phyloP scores from a whole-genome alignment of 2,888 invertebrate species.

The Steinernema carpocapsae region DNA sequence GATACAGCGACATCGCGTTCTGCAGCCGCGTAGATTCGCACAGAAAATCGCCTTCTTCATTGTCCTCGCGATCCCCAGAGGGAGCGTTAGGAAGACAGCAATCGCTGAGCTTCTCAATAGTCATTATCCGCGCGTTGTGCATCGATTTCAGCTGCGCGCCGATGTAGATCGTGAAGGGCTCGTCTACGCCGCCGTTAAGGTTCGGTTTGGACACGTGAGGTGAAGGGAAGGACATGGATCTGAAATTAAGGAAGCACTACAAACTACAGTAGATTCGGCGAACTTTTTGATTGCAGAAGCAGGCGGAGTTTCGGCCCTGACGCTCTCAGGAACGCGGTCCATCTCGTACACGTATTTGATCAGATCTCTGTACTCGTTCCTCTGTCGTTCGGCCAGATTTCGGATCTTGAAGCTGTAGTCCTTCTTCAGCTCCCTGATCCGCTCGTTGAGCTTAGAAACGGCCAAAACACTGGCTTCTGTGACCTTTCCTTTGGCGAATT shows the following conservation, averaged over 20 bases:
- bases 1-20: conserved; percentile 90
- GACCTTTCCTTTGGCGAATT: conserved; percentile 43
- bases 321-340: conserved; percentile 46
- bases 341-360: conserved; percentile 48
- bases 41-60: conserved; percentile 12
- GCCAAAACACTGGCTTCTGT: background rate
- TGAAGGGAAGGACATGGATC: background rate
- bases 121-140: conserved; percentile 91
- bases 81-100: conserved; percentile 32
- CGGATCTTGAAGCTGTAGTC: conserved; percentile 59
- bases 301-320: conserved; percentile 45
- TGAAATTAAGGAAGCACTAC: too few relatives aligned
- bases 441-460: conserved; percentile 59
- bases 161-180: conserved; percentile 65
- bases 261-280: too few relatives aligned
- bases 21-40: conserved; percentile 80
- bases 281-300: conserved; percentile 38
- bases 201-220: background rate
- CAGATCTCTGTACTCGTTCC: conserved; percentile 47
- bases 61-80: conserved; percentile 26
- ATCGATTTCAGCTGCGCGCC: conserved; percentile 93
- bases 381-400: conserved; percentile 56
- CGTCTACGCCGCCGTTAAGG: conserved; percentile 53
- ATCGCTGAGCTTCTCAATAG: conserved; percentile 75
- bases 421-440: conserved; percentile 55